Conservation (phyloP, 2,113 vertebrate genomes). For the Labrus mixtus region DNA sequence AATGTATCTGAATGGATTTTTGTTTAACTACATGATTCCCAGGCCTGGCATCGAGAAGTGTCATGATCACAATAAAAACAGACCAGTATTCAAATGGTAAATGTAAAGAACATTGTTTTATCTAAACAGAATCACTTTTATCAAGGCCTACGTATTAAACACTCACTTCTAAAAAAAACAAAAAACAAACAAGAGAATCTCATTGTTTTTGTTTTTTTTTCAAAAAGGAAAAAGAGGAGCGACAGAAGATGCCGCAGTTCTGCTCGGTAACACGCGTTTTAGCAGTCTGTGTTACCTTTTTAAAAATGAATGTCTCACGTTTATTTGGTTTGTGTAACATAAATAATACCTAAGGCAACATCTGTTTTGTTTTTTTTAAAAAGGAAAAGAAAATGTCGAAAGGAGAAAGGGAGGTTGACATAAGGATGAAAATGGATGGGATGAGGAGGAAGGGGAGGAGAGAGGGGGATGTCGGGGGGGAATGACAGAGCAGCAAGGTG, state of each 20-base stretch:
- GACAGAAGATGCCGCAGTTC: conserved; percentile 50
- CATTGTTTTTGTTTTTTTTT: conserved; percentile 37
- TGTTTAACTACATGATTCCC: conserved; percentile 60
- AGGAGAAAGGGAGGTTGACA: conserved; percentile 9
- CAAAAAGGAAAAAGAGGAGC: conserved; percentile 48
- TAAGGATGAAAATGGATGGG: conserved; percentile 24
- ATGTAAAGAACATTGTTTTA: conserved; percentile 66
- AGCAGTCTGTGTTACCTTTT: conserved; percentile 56
- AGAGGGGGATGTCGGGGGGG: conserved; percentile 11
- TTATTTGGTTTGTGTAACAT: conserved; percentile 86
- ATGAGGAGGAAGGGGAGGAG: neutral
- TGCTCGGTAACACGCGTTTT: conserved; percentile 53
- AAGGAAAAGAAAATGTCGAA: conserved; percentile 17
- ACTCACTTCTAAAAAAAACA: conserved; percentile 72
- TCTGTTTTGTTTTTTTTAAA: conserved; percentile 67
- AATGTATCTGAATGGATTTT: conserved; percentile 67
- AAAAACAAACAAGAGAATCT: conserved; percentile 58
- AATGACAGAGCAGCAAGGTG: conserved; percentile 54
- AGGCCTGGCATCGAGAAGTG: conserved; percentile 67
- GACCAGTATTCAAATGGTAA: conserved; percentile 73
- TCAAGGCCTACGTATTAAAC: conserved; percentile 81
- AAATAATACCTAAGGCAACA: conserved; percentile 87
- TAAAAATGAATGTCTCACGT: conserved; percentile 71
- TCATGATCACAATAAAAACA: conserved; percentile 77
- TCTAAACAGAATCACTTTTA: conserved; percentile 73